phyloP scores from a whole-genome alignment of 2,888 invertebrate species.

The Himalopsyche kuldschensis region DNA sequence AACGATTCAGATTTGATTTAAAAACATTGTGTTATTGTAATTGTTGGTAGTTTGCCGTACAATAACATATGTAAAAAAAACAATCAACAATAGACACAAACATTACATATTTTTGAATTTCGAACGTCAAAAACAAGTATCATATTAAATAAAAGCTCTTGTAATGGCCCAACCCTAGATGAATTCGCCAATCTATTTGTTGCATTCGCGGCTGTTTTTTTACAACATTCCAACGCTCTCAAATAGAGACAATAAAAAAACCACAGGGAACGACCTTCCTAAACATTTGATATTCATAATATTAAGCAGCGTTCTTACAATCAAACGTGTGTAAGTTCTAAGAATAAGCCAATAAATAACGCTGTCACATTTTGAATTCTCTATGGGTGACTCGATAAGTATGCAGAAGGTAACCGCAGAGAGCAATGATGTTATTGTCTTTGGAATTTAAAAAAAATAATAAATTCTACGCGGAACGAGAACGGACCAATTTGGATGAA shows the following conservation, averaged over 20 bases:
- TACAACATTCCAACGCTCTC: not conserved
- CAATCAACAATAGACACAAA: too few relatives aligned
- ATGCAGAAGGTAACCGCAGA: not conserved
- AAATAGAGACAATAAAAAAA: not conserved
- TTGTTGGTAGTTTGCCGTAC: too few relatives aligned
- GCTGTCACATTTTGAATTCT: not conserved
- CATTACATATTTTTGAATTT: too few relatives aligned
- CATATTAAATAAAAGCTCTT: too few relatives aligned
- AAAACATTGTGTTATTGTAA: too few relatives aligned
- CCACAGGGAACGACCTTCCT: not conserved
- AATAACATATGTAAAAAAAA: too few relatives aligned
- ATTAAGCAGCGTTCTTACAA: not conserved
- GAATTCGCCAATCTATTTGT: not conserved
- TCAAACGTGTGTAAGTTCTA: not conserved
- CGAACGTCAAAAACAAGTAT: too few relatives aligned
- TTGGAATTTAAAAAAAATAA: too few relatives aligned
- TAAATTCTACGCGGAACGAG: too few relatives aligned
- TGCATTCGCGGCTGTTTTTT: not conserved
- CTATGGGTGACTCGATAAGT: not conserved
- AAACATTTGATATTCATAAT: not conserved
- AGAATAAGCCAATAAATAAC: not conserved
- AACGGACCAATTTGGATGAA: too few relatives aligned
- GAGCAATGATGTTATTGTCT: too few relatives aligned
- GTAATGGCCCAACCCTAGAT: not conserved
- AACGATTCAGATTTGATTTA: too few relatives aligned